Conservation (phyloP, 1,140 invertebrate species). For the Drosophila ananassae region DNA sequence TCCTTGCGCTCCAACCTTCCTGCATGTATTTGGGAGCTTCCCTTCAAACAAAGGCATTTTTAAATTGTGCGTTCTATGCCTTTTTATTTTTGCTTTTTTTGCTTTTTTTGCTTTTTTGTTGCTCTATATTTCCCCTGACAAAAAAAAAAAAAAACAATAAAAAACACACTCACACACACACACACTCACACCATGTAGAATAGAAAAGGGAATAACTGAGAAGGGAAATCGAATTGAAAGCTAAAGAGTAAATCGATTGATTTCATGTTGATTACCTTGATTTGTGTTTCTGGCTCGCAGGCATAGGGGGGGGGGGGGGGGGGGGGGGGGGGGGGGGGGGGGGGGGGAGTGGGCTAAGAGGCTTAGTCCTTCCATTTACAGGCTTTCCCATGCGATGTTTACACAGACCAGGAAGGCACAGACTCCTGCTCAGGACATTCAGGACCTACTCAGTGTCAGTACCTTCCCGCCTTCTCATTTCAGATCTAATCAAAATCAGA, state of each 20-base stretch:
- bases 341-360: constrained; percentile 30
- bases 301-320: constrained; percentile 2
- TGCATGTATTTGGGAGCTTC: neutral
- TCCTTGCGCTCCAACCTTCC: constrained; percentile 60
- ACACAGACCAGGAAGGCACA: neutral
- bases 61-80: constrained; percentile 63
- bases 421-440: too few species aligned
- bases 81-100: constrained; percentile 13
- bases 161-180: neutral
- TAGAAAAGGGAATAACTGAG: constrained; percentile 43
- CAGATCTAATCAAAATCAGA: constrained; percentile 26
- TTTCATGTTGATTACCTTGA: constrained; percentile 80
- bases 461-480: too few species aligned
- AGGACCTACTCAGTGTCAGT: neutral
- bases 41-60: constrained; percentile 74
- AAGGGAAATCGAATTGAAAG: constrained; percentile 56
- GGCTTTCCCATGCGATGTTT: constrained; percentile 30
- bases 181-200: constrained; percentile 16
- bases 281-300: constrained; percentile 45
- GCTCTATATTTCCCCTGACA: constrained; percentile 16
- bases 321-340: constrained; percentile 7
- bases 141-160: constrained; percentile 34
- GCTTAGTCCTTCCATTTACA: constrained; percentile 45
- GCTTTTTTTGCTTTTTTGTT: constrained; percentile 22
- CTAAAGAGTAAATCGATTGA: constrained; percentile 76